Base-by-base conservation (phyloP, 1,140 invertebrate genomes). In the Eumaeus atala region DNA sequence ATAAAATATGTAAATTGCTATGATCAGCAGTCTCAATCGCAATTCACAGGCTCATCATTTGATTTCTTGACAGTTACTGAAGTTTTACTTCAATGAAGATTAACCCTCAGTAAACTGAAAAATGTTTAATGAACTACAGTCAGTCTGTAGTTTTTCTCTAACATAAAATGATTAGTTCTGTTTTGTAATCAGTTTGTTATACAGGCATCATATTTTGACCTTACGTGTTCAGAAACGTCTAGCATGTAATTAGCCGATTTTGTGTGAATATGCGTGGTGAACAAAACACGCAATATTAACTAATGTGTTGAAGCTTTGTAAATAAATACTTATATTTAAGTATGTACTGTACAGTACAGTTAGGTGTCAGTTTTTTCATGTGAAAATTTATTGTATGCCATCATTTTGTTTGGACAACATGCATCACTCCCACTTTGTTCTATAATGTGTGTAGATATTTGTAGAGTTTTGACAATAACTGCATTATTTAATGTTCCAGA, bases 281-380 rank as follows among this genome's bases (percentile, higher is more conserved):
- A 64, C 47, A 70, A 72, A 72, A 72, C 72, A 72, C 58, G 68
- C 70, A 76, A 77, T 78, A 81, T 58, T 64, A 54, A 70, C 58
- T 60, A 58, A 69, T 69, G 70, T 72, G 70, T 72, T 78, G 40
- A 74, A 56, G 74, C 75, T 79, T 80, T 85, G 82, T 85, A 85
- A 79, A 85, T 85, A 84, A n/a, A 76, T 77, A 68, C 61, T 70
- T 80, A 79, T 75, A 61, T 73, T 77, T 85, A 85, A 82, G 80
- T 81, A 77, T 82, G 65, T 79, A 82, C 65, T 84, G 75, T 83
- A 82, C 67, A 72, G 72, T 78, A 78, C 66, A 58, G 63, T 72
- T 77, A 69, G 72, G 51, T 42, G 34, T 51, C 53, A 36, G 47
- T 63, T 57, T 61, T 42, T 53, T 44, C 56, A 64, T 61, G 59